Percentiles rank a stretch among this genome's conserved stretches.
Conservation (phyloP, 35 echinoderm and acorn worm genomes). For the Lytechinus variegatus region DNA sequence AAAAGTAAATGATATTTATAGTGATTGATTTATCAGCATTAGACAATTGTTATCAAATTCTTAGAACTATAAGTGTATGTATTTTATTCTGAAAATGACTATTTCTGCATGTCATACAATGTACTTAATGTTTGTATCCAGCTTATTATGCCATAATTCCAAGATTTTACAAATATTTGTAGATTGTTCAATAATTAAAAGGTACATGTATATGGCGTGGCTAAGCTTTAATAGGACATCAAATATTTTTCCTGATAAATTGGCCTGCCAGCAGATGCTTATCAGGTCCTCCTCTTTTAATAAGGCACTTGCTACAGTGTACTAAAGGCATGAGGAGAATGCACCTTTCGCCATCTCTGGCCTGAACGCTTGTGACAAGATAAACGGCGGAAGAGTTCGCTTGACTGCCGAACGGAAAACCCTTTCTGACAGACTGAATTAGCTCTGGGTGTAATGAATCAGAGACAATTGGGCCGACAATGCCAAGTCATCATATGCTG, state of each 20-base stretch:
- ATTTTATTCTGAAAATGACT: too few species aligned
- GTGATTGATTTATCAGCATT: too few species aligned
- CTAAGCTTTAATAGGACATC: background rate
- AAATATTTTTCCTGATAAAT: background rate
- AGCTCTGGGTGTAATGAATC: constrained; percentile 10
- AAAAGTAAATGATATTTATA: too few species aligned
- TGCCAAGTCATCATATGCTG: background rate
- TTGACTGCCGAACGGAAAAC: background rate
- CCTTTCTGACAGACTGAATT: constrained; percentile 11
- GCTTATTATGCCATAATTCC: too few species aligned
- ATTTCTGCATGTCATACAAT: too few species aligned
- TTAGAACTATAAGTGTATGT: too few species aligned
- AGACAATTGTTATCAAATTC: too few species aligned
- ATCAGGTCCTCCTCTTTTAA: background rate
- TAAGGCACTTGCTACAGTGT: background rate
- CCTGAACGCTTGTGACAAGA: constrained; percentile 9
- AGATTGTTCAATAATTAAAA: too few species aligned
- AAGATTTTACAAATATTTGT: too few species aligned
- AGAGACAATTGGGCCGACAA: constrained; percentile 9
- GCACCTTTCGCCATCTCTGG: background rate
- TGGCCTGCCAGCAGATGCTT: background rate
- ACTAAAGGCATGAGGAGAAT: background rate
- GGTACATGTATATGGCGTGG: too few species aligned
- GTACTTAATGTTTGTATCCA: too few species aligned
- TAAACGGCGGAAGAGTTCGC: background rate